Conservation (phyloP, 2,113 vertebrate genomes). For the Nothocercus nigrocapillus region DNA sequence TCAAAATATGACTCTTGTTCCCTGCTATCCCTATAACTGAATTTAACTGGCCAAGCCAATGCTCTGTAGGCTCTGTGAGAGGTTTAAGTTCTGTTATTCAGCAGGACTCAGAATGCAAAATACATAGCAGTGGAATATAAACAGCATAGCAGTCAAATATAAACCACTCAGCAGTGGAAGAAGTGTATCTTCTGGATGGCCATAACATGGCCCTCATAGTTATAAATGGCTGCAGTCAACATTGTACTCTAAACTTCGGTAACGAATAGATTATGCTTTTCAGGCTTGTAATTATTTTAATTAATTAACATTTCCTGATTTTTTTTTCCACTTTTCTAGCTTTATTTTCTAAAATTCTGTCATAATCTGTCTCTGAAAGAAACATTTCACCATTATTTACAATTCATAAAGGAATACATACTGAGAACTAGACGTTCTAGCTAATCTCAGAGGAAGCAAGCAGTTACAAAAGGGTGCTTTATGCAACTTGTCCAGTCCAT, state of each 20-base stretch:
- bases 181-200: background rate
- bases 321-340: background rate
- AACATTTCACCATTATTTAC: background rate
- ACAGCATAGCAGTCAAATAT: background rate
- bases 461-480: background rate
- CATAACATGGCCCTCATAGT: background rate
- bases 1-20: accelerated
- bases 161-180: background rate
- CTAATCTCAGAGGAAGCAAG: background rate
- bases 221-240: background rate
- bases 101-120: background rate
- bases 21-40: background rate
- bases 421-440: background rate
- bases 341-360: background rate
- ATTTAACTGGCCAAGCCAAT: background rate
- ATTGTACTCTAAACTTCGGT: accelerated
- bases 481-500: background rate
- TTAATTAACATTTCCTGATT: background rate
- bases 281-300: background rate
- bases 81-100: background rate
- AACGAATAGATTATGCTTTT: background rate
- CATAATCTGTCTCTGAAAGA: background rate
- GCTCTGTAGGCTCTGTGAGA: background rate
- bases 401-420: background rate
- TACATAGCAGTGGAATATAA: background rate